Percentiles rank a stretch among this genome's conserved stretches.
phyloP scores from a whole-genome alignment of 2,113 vertebrate species.

The Callocephalon fimbriatum region DNA sequence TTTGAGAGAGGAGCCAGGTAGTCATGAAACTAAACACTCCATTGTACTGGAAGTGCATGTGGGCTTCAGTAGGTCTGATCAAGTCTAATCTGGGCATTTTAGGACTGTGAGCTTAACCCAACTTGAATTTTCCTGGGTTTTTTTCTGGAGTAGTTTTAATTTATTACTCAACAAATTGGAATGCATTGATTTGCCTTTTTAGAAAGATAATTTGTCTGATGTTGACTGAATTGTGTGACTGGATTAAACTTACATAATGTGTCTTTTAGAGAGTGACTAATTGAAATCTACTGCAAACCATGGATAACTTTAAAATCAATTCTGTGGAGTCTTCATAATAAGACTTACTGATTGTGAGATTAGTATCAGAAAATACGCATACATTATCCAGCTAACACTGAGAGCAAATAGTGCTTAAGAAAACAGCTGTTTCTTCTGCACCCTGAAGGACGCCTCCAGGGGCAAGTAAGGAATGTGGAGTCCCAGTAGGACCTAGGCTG shows the following conservation, averaged over 20 bases:
- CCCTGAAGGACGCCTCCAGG: background rate
- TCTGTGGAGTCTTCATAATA: conserved; percentile 28
- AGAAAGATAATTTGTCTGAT: background rate
- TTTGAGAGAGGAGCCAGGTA: conserved; percentile 20
- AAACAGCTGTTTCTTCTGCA: background rate
- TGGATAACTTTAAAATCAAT: conserved; percentile 22
- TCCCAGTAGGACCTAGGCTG: background rate
- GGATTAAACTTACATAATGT: conserved; percentile 15
- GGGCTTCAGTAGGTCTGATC: background rate
- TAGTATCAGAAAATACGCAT: background rate
- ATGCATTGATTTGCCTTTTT: background rate
- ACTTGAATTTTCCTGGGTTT: background rate
- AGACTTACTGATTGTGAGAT: conserved; percentile 45
- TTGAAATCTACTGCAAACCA: background rate
- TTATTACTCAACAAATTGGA: conserved; percentile 16
- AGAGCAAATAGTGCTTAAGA: background rate
- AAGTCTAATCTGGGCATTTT: background rate
- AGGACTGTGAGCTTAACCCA: background rate
- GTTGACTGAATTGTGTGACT: conserved; percentile 20
- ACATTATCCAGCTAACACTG: background rate
- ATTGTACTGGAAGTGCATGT: background rate
- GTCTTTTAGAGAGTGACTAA: conserved; percentile 36
- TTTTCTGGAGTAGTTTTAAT: background rate
- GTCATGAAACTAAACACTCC: background rate
- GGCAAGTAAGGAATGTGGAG: background rate